Conservation (phyloP, 2,113 vertebrate genomes). For the Colius striatus region DNA sequence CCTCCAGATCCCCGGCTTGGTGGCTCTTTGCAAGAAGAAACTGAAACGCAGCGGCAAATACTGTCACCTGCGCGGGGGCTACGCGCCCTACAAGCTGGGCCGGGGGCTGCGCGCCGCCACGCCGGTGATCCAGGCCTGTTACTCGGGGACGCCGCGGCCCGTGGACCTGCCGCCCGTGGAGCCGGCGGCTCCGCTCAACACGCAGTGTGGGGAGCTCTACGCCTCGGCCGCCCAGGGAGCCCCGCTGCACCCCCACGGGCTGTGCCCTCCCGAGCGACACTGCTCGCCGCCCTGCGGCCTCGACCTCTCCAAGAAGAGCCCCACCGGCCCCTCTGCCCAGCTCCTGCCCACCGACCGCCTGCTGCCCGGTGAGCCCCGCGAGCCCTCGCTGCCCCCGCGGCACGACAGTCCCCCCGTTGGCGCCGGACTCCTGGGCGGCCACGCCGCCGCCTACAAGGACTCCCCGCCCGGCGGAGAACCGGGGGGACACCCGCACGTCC, state of each 20-base stretch:
- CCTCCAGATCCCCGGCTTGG: conserved; percentile 96
- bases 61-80: conserved; percentile 86
- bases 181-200: conserved; percentile 79
- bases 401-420: conserved; percentile 78
- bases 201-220: conserved; percentile 90
- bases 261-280: conserved; percentile 83
- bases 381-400: conserved; percentile 74
- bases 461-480: conserved; percentile 64
- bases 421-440: conserved; percentile 71
- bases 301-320: conserved; percentile 97
- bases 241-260: conserved; percentile 81
- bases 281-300: conserved; percentile 93
- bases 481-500: conserved; percentile 73
- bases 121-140: conserved; percentile 94
- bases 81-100: conserved; percentile 86
- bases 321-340: conserved; percentile 79
- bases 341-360: conserved; percentile 77
- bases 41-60: conserved; percentile 93
- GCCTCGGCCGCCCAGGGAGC: conserved; percentile 84
- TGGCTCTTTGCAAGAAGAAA: conserved; percentile 96
- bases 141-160: conserved; percentile 77
- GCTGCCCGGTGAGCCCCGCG: conserved; percentile 72
- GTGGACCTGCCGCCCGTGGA: conserved; percentile 77
- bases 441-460: conserved; percentile 83
- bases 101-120: conserved; percentile 86